phyloP scores from a whole-genome alignment of 2,113 vertebrate species.

The Lepus americanus region DNA sequence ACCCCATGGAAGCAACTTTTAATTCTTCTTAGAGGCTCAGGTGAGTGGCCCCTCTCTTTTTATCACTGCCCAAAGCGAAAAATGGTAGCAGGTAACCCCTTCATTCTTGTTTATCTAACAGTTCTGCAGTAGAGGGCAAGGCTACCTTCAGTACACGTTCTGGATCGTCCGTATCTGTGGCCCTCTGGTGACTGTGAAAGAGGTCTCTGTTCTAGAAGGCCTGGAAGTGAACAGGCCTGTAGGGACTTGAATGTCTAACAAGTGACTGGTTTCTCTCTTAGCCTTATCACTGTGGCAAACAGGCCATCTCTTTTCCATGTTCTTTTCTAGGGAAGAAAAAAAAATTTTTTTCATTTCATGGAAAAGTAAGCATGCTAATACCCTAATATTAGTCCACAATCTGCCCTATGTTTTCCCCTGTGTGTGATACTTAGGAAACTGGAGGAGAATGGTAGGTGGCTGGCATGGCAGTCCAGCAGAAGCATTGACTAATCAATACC shows the following conservation, averaged over 20 bases:
- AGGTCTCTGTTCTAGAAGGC: not conserved
- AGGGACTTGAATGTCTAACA: constrained; percentile 29
- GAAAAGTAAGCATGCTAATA: constrained; percentile 60
- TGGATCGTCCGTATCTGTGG: not conserved
- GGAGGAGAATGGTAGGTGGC: constrained; percentile 3
- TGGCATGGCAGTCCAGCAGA: not conserved
- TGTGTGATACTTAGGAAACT: constrained; percentile 15
- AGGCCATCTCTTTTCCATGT: not conserved
- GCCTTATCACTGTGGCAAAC: constrained; percentile 42
- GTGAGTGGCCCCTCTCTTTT: not conserved
- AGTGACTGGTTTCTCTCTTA: constrained; percentile 49
- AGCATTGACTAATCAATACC: not conserved
- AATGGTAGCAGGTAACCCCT: not conserved
- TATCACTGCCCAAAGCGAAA: not conserved
- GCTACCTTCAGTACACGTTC: not conserved
- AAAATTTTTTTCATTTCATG: constrained; percentile 7
- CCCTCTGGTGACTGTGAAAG: not conserved
- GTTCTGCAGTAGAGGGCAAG: constrained; percentile 11
- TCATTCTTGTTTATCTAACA: constrained; percentile 47
- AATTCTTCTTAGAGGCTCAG: constrained; percentile 17
- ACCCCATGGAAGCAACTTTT: not conserved
- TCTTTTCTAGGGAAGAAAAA: constrained; percentile 18
- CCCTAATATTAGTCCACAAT: constrained; percentile 15
- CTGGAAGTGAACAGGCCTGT: constrained; percentile 48
- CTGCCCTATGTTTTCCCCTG: constrained; percentile 44